phyloP scores from a whole-genome alignment of 2,888 invertebrate species.

The Zonitis immaculata region DNA sequence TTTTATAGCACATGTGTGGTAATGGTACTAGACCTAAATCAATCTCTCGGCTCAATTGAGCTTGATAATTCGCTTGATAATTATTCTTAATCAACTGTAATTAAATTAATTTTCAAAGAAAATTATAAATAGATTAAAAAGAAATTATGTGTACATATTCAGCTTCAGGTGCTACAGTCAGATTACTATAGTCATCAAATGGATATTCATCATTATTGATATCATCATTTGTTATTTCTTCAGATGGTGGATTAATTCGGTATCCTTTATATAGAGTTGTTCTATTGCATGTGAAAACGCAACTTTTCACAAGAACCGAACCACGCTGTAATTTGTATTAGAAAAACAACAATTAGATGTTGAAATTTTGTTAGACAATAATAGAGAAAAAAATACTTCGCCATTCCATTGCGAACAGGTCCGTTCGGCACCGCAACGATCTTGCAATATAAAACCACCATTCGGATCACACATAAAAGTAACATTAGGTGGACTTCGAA shows the following conservation, averaged over 20 bases:
- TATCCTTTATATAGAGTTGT: constrained; percentile 30
- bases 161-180: constrained; percentile 1
- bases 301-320: constrained; percentile 60
- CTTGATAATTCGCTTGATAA: neutral
- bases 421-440: constrained; percentile 63
- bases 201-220: neutral
- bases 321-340: constrained; percentile 53
- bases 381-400: constrained; percentile 18
- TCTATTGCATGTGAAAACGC: constrained; percentile 62
- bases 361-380: no score
- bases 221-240: constrained; percentile 4
- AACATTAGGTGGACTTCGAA: constrained; percentile 61
- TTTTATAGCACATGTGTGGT: constrained; percentile 57
- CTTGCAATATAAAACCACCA: constrained; percentile 69
- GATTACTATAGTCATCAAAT: neutral
- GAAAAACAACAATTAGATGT: no score
- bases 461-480: constrained; percentile 67
- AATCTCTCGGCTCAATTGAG: constrained; percentile 5
- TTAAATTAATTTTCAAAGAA: neutral
- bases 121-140: neutral
- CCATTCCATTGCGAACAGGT: constrained; percentile 62
- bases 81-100: constrained; percentile 1
- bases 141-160: neutral
- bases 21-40: constrained; percentile 28
- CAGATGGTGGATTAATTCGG: constrained; percentile 12